Conservation (phyloP, 1,140 invertebrate genomes). For the Linepithema humile region DNA sequence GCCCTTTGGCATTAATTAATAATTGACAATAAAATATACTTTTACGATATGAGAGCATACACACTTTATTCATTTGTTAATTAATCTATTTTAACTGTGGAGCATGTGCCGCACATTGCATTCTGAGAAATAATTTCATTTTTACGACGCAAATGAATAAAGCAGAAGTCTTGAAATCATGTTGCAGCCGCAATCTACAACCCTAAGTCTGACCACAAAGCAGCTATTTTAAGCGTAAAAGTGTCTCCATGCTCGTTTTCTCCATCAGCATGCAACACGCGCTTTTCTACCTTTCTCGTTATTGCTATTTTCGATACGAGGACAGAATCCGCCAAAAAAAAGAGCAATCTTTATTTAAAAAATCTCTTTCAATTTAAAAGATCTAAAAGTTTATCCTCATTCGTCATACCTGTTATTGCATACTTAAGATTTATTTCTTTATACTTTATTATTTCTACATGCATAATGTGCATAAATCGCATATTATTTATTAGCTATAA, state of each 20-base stretch:
- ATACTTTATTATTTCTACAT: too few species aligned
- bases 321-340: background rate
- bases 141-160: conserved; percentile 1
- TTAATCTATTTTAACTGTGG: background rate
- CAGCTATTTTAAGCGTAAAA: conserved; percentile 77
- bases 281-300: conserved; percentile 42
- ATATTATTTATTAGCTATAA: background rate
- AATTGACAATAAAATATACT: background rate
- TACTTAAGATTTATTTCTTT: conserved; percentile 10
- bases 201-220: conserved; percentile 63
- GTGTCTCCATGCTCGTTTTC: conserved; percentile 34
- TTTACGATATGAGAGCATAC: background rate
- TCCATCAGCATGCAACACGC: background rate
- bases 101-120: background rate
- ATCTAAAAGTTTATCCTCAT: background rate
- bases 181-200: background rate
- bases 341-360: background rate
- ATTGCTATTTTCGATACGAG: conserved; percentile 54
- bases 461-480: background rate
- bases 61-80: conserved; percentile 8
- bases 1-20: background rate
- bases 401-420: too few species aligned
- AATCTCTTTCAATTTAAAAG: background rate
- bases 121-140: conserved; percentile 32
- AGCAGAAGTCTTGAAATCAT: conserved; percentile 10